A percentile compares a stretch with the other conserved stretches of the same genome.
phyloP scores from a whole-genome alignment of 2,888 invertebrate species.

The Dione vanillae region DNA sequence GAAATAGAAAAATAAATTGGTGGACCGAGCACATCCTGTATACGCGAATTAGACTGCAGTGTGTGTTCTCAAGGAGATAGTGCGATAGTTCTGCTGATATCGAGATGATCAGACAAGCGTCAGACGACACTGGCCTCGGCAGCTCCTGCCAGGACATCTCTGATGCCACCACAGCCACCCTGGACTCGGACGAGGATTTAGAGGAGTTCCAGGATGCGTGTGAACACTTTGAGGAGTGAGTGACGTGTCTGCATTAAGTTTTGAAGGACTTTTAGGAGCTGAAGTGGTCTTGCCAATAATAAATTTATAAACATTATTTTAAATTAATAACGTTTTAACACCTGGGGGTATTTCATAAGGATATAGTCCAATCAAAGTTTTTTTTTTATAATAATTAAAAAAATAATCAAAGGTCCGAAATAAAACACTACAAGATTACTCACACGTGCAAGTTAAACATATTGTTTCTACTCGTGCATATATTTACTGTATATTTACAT shows the following conservation, averaged over 20 bases:
- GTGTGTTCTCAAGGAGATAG: slow-evolving; percentile 52
- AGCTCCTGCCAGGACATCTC: slow-evolving; percentile 47
- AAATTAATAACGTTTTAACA: no score
- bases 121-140: slow-evolving; percentile 61
- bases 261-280: not conserved
- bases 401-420: no score
- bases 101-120: slow-evolving; percentile 53
- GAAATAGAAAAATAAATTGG: slow-evolving; percentile 17
- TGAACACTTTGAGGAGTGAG: slow-evolving; percentile 56
- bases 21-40: slow-evolving; percentile 35
- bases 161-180: slow-evolving; percentile 35
- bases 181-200: slow-evolving; percentile 58
- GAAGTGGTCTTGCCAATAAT: not conserved
- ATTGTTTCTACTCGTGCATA: no score
- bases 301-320: not conserved
- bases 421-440: no score
- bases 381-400: no score
- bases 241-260: slow-evolving; percentile 16
- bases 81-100: slow-evolving; percentile 42
- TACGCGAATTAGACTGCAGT: not conserved
- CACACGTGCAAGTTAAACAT: not conserved
- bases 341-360: no score
- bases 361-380: no score
- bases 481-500: not conserved
- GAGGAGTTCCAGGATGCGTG: slow-evolving; percentile 53